A percentile compares a stretch with the other conserved stretches of the same genome.
Conservation (phyloP, 1,140 invertebrate genomes). For the Conus ventricosus region DNA sequence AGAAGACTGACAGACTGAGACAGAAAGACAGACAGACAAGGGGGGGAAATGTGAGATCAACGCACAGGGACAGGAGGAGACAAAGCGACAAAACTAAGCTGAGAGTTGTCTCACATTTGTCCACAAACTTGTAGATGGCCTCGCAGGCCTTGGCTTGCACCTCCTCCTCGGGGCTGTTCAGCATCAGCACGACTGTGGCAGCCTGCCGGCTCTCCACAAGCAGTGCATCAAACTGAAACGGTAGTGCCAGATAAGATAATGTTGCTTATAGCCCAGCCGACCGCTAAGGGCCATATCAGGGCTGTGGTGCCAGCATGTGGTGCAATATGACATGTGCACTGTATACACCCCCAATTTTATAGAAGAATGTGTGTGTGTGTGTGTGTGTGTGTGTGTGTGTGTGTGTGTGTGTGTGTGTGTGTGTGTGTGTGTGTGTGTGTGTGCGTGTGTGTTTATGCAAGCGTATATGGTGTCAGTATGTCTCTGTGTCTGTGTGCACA, state of each 20-base stretch:
- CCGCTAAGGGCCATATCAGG: too few species aligned
- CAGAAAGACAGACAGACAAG: too few species aligned
- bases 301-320: not conserved
- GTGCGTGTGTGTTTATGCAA: too few species aligned
- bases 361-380: not conserved
- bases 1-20: too few species aligned
- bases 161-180: slow-evolving; percentile 74
- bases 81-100: too few species aligned
- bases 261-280: too few species aligned
- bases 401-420: too few species aligned
- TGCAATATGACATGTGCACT: not conserved
- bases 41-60: too few species aligned
- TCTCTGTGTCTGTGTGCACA: too few species aligned
- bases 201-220: slow-evolving; percentile 72
- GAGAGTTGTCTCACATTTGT: slow-evolving; percentile 69
- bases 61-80: too few species aligned
- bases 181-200: slow-evolving; percentile 74
- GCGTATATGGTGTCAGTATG: too few species aligned
- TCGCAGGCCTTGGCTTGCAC: slow-evolving; percentile 75
- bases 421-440: too few species aligned
- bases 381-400: not conserved
- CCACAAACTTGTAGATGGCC: slow-evolving; percentile 74
- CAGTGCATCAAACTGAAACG: slow-evolving; percentile 73
- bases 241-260: slow-evolving; percentile 15
- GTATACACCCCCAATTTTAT: not conserved